Evolutionary conservation across 2,888 invertebrate species (phyloP), one percentile per base, ranked within the genome.

Genomic region (Pseudoips prasinana): DNA sequence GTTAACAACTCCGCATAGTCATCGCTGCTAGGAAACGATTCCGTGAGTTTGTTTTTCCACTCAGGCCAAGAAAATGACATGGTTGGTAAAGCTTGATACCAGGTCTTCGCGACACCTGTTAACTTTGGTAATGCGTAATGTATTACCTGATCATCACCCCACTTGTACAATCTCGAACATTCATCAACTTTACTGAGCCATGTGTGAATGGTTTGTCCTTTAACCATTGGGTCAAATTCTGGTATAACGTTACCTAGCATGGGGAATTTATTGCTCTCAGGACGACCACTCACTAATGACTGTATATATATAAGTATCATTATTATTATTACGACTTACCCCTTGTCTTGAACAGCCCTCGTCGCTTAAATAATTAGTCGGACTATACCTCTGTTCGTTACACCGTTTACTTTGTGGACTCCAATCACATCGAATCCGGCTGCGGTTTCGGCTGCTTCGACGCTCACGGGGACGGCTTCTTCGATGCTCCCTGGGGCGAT

Each of bases 11-110:
- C 26, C 0, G 26, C 33, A 17, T 33, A 33, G 3, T 33, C 27
- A 8, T 33, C 33, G 23, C 22, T 27, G 0, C 2, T 5, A 1
- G 27, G 33, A 9, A 33, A 33, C 0, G 33, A 27, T 19, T 27
- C 27, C 3, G 1, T 1, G 8, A 39, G 9, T 24, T 39, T 39
- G 5, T 7, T 10, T 22, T 46, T 33, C 46, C 42, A 46, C 20
- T 42, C 46, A 1, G 10, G 6, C 46, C 46, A 46, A 0, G 41
- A 29, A 34, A 37, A 42, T 8, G 29, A 27, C 26, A 42, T 25
- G 0, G 38, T 22, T 0, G 40, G 40, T 4, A 45, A n/a, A 7
- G 34, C 20, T 8, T 45, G 38, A 10, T 42, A 41, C 41, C 46
- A 42, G 1, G 30, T 30, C 7, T 30, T 30, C 1, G 34, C 24